These are phyloP conservation scores for Lasaia peninsularis DNA, from an alignment of 1,140 invertebrate species.

Conservation along the genomic window DNA sequence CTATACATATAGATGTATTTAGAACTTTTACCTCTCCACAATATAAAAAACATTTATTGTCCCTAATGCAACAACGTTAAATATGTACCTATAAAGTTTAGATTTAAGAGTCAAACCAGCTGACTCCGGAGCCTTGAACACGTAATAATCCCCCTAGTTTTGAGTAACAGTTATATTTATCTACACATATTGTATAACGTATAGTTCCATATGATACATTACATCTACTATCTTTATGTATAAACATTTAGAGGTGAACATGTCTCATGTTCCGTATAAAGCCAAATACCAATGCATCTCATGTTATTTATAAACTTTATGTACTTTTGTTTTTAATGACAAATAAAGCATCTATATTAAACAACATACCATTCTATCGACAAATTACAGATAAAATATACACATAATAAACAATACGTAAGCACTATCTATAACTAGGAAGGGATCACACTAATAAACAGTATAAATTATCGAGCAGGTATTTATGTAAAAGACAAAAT, in stretches of 20 bases:
- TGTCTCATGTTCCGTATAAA: constrained; percentile 68
- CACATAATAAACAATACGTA: not conserved
- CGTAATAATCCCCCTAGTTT: constrained; percentile 46
- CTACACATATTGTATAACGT: constrained; percentile 59
- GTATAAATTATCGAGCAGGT: not conserved
- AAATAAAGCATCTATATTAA: constrained; percentile 9
- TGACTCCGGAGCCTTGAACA: constrained; percentile 58
- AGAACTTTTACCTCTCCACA: constrained; percentile 28
- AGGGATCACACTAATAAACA: constrained; percentile 3
- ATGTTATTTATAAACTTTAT: constrained; percentile 64
- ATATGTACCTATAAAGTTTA: constrained; percentile 41
- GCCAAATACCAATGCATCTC: constrained; percentile 76
- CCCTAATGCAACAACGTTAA: constrained; percentile 39
- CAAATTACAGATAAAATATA: not conserved
- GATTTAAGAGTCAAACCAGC: constrained; percentile 36
- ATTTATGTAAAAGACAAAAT: not conserved
- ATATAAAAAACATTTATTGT: constrained; percentile 62
- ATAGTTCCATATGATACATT: constrained; percentile 33
- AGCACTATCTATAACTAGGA: not conserved
- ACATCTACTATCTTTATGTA: constrained; percentile 40
- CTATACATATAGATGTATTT: constrained; percentile 21
- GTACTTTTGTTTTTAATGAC: constrained; percentile 34
- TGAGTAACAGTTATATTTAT: constrained; percentile 46
- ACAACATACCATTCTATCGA: constrained; percentile 7
- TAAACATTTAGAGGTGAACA: constrained; percentile 70